Evolutionary conservation across 1,140 invertebrate genomes (phyloP).

Genomic region (Bombus cullumanus): DNA sequence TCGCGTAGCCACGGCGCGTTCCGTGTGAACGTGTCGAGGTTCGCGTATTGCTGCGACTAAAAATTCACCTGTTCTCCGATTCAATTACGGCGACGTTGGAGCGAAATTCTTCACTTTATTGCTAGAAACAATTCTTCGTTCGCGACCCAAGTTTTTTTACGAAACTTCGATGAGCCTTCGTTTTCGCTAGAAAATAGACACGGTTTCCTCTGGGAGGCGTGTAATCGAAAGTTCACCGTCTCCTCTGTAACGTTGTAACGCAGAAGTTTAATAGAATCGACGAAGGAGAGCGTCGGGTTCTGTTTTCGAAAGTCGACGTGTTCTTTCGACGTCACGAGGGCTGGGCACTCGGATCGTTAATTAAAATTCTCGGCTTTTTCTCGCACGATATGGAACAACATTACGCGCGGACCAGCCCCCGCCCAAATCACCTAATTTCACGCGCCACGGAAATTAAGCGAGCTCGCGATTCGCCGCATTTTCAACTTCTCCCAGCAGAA

Average conservation of each 20-base stretch:
- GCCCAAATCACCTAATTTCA: neutral
- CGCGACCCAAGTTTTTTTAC: neutral
- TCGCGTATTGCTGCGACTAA: neutral
- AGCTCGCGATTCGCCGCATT: neutral
- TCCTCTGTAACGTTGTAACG: neutral
- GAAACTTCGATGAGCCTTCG: neutral
- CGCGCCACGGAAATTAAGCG: neutral
- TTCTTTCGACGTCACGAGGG: neutral
- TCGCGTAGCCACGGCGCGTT: no score
- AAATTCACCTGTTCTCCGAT: neutral
- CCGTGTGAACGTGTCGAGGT: no score
- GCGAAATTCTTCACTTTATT: neutral
- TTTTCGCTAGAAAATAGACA: neutral
- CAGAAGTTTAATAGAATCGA: slow-evolving; percentile 10
- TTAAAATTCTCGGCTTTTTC: slow-evolving; percentile 1
- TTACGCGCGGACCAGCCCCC: no score
- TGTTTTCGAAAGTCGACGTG: neutral
- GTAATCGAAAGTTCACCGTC: neutral
- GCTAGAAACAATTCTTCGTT: neutral
- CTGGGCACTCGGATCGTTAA: neutral
- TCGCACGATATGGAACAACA: neutral
- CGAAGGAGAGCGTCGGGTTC: neutral
- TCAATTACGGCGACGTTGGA: neutral
- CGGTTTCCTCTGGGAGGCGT: neutral
- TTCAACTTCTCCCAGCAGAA: neutral